Percentiles rank a stretch among this genome's conserved stretches.
phyloP scores from a whole-genome alignment of 2,888 invertebrate species.

The Hypsopygia costalis region DNA sequence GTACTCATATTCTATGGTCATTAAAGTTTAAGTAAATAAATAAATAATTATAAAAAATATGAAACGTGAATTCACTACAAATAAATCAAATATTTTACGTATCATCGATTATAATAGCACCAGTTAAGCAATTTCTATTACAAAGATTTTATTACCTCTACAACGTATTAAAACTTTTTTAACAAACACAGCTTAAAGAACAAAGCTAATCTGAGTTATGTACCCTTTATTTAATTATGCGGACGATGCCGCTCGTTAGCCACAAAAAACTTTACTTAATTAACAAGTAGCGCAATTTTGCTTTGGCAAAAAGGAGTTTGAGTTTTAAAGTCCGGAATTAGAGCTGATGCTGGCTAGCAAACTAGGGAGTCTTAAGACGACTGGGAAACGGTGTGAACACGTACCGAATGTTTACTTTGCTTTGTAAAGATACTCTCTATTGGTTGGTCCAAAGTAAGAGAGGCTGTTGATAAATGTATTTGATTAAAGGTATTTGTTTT shows the following conservation, averaged over 20 bases:
- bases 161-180: neutral
- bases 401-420: slow-evolving; percentile 41
- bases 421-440: slow-evolving; percentile 29
- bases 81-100: no score
- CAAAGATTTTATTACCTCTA: no score
- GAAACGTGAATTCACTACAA: no score
- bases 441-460: slow-evolving; percentile 17
- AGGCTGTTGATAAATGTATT: neutral
- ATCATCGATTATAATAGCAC: no score
- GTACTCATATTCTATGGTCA: no score
- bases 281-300: neutral
- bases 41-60: no score
- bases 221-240: neutral
- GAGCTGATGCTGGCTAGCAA: slow-evolving; percentile 26
- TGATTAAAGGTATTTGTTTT: no score
- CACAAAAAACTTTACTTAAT: neutral
- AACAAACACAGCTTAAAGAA: no score
- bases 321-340: slow-evolving; percentile 25
- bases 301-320: neutral
- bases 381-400: slow-evolving; percentile 40
- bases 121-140: no score
- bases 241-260: neutral
- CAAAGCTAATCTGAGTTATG: no score
- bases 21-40: no score
- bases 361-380: slow-evolving; percentile 34